Percentiles rank a stretch among this genome's conserved stretches.
These are phyloP conservation scores for Cathartes aura DNA, from an alignment of 2,113 vertebrate species.

Conservation along the genomic window DNA sequence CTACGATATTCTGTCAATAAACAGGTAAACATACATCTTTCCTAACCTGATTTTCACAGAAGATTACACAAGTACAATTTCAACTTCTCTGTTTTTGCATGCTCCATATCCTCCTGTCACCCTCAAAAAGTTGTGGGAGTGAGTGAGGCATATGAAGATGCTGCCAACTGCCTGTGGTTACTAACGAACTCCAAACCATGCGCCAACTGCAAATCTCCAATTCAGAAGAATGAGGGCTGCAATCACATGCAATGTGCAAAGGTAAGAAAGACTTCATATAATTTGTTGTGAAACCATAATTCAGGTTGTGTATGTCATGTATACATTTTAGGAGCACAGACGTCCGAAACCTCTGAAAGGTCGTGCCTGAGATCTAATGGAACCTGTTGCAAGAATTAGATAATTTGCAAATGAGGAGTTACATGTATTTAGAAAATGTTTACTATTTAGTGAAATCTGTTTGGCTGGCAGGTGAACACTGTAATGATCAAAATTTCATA, in stretches of 20 bases:
- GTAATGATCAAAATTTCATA: background rate
- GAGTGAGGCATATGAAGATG: slow-evolving; percentile 95
- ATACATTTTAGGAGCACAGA: background rate
- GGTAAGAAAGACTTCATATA: slow-evolving; percentile 72
- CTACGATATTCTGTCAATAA: background rate
- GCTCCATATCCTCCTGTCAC: background rate
- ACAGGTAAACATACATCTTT: background rate
- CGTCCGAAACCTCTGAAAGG: background rate
- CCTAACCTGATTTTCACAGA: background rate
- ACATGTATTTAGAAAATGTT: background rate
- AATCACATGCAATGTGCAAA: slow-evolving; percentile 99
- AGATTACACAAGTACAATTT: background rate
- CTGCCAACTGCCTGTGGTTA: slow-evolving; percentile 98
- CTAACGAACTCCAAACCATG: slow-evolving; percentile 96
- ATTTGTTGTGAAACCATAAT: background rate
- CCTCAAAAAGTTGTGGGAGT: slow-evolving; percentile 90
- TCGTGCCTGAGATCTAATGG: background rate
- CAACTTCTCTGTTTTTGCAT: slow-evolving; percentile 23
- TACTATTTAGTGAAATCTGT: background rate
- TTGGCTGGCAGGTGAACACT: background rate
- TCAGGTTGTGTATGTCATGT: background rate
- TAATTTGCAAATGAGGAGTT: background rate
- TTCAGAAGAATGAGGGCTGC: slow-evolving; percentile 99
- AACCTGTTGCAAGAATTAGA: background rate
- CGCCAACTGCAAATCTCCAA: slow-evolving; percentile 98